Percentiles rank a stretch among this genome's conserved stretches.
These are phyloP conservation scores for Tetranychus urticae DNA, from an alignment of 1,140 invertebrate genomes.

Conservation along the genomic window DNA sequence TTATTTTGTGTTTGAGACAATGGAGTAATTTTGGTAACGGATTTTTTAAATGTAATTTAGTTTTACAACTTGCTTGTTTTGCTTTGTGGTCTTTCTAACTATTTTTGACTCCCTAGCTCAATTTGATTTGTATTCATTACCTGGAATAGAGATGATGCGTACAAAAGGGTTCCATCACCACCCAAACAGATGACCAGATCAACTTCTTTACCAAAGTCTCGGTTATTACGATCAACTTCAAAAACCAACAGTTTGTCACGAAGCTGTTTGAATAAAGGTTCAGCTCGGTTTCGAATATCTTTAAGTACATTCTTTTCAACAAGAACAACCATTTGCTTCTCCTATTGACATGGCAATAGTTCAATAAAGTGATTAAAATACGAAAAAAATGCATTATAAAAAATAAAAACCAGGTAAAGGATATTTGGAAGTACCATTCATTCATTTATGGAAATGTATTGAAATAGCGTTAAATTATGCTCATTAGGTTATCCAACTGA, in stretches of 20 bases:
- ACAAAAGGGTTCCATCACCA: constrained; percentile 83
- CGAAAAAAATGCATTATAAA: neutral
- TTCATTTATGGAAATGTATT: neutral
- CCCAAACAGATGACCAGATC: constrained; percentile 89
- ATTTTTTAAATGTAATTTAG: too few relatives aligned
- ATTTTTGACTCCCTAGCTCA: too few relatives aligned
- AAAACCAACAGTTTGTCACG: constrained; percentile 70
- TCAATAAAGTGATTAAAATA: neutral
- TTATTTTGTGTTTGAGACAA: too few relatives aligned
- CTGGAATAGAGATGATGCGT: constrained; percentile 74
- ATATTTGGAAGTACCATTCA: neutral
- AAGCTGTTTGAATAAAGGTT: constrained; percentile 39
- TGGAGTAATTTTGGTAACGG: too few relatives aligned
- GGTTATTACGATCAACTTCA: constrained; percentile 45
- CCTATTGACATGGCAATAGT: constrained; percentile 28
- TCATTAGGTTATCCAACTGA: neutral
- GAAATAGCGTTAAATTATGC: neutral
- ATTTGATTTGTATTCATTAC: constrained; percentile 15
- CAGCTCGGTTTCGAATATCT: constrained; percentile 42
- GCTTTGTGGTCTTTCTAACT: too few relatives aligned
- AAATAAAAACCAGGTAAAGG: neutral
- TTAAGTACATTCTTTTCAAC: constrained; percentile 70
- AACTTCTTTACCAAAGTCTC: constrained; percentile 53
- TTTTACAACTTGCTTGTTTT: too few relatives aligned
- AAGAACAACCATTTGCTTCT: constrained; percentile 80